These are phyloP conservation scores for Gasterosteus nipponicus DNA, from an alignment of 2,113 vertebrate genomes.

Conservation along the genomic window DNA sequence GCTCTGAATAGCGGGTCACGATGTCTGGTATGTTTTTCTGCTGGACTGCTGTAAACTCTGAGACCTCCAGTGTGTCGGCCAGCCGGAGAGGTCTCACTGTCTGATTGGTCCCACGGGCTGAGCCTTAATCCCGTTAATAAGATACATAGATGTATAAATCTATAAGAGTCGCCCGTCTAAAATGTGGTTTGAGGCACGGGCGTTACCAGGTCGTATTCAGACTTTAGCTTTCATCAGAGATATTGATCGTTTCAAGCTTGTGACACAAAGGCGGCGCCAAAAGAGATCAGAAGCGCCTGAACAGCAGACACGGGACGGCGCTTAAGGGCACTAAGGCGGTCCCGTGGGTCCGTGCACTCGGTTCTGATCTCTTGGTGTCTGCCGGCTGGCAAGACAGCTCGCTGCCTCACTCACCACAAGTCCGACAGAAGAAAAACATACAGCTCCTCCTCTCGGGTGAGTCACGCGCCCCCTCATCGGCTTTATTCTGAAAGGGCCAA, in stretches of 20 bases:
- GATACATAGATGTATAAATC: too few species aligned
- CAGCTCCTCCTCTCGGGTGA: constrained; percentile 84
- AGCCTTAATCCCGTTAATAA: too few species aligned
- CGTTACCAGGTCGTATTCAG: too few species aligned
- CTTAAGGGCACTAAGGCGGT: constrained; percentile 90
- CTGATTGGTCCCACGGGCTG: neutral
- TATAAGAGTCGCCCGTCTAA: too few species aligned
- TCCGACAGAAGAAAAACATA: constrained; percentile 98
- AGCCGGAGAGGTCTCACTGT: constrained; percentile 81
- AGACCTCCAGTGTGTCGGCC: constrained; percentile 83
- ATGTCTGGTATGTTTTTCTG: constrained; percentile 92
- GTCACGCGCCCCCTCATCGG: neutral
- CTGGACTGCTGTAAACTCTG: constrained; percentile 82
- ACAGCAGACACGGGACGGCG: constrained; percentile 80
- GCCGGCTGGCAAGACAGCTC: constrained; percentile 78
- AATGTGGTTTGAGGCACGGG: too few species aligned
- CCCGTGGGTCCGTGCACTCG: constrained; percentile 81
- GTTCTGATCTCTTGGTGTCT: constrained; percentile 96
- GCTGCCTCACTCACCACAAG: constrained; percentile 71
- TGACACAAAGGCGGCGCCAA: constrained; percentile 68
- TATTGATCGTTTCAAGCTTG: too few species aligned
- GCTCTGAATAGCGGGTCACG: neutral
- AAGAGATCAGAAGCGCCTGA: constrained; percentile 81
- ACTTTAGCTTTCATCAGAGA: too few species aligned
- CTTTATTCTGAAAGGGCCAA: constrained; percentile 2